Conservation (phyloP, 2,113 vertebrate species). For the Chascanopsetta lugubris region DNA sequence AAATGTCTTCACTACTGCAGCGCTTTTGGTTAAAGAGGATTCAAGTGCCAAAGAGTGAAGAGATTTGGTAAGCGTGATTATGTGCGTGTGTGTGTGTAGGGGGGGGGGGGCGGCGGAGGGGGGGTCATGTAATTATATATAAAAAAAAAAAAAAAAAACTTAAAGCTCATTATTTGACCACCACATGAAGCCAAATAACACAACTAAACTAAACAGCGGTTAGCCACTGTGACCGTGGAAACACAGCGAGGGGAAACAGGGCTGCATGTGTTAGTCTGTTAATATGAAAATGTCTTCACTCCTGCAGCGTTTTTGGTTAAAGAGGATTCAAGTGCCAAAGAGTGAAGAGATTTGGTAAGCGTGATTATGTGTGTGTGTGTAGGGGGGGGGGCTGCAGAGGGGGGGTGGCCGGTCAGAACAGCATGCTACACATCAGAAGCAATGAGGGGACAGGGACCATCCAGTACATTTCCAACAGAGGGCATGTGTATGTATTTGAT, state of each 20-base stretch:
- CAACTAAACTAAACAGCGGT: neutral
- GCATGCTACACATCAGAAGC: constrained; percentile 58
- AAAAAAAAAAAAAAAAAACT: too few relatives aligned
- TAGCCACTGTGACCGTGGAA: constrained; percentile 4
- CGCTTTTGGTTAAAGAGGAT: neutral
- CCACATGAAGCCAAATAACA: constrained; percentile 60
- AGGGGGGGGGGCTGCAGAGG: neutral
- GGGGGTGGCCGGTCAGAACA: neutral
- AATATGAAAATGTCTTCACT: constrained; percentile 67
- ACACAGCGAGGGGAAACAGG: constrained; percentile 16
- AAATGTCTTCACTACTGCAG: constrained; percentile 69
- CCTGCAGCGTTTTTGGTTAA: neutral
- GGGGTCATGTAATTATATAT: too few relatives aligned
- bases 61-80: constrained; percentile 46
- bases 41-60: constrained; percentile 63
- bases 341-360: constrained; percentile 69
- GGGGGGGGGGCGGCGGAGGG: too few relatives aligned
- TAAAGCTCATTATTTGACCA: constrained; percentile 57
- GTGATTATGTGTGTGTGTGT: too few relatives aligned
- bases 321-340: constrained; percentile 15
- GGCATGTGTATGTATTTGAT: neutral
- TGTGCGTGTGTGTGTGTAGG: too few relatives aligned
- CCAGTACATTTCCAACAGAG: constrained; percentile 67
- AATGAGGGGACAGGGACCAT: constrained; percentile 24
- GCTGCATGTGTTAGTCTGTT: neutral